These are phyloP conservation scores for Anastatus disparis DNA, from an alignment of 1,140 invertebrate genomes.

Conservation along the genomic window DNA sequence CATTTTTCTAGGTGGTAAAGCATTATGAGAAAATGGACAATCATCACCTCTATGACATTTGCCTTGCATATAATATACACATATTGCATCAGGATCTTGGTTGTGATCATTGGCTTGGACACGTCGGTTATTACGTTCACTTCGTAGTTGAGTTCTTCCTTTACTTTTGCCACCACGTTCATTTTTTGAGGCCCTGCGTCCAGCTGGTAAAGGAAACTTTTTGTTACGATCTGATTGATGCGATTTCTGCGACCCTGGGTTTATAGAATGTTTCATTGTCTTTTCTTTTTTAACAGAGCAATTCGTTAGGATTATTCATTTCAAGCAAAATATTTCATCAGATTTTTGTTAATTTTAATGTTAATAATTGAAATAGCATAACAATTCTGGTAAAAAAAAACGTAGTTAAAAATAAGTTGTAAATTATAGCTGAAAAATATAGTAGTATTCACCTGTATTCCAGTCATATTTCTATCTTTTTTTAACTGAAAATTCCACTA, in stretches of 20 bases:
- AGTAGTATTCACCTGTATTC: no score
- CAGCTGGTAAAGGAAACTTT: conserved; percentile 41
- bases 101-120: conserved; percentile 61
- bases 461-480: no score
- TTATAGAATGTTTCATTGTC: conserved; percentile 22
- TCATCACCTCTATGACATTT: conserved; percentile 85
- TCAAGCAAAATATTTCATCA: conserved; percentile 9
- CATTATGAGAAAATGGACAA: conserved; percentile 89
- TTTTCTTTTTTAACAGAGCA: no score
- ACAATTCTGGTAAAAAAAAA: neutral
- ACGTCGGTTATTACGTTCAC: conserved; percentile 56
- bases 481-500: no score
- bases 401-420: no score
- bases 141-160: conserved; percentile 54
- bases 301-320: conserved; percentile 17
- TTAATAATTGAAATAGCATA: neutral
- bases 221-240: conserved; percentile 30
- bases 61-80: conserved; percentile 87
- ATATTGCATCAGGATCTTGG: conserved; percentile 76
- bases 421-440: no score
- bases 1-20: conserved; percentile 84
- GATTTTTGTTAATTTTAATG: neutral
- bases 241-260: conserved; percentile 12
- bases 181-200: conserved; percentile 58
- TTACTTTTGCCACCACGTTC: conserved; percentile 64